Evolutionary conservation across 2,888 invertebrate genomes (phyloP).

Genomic region (Parasteatoda lunata): DNA sequence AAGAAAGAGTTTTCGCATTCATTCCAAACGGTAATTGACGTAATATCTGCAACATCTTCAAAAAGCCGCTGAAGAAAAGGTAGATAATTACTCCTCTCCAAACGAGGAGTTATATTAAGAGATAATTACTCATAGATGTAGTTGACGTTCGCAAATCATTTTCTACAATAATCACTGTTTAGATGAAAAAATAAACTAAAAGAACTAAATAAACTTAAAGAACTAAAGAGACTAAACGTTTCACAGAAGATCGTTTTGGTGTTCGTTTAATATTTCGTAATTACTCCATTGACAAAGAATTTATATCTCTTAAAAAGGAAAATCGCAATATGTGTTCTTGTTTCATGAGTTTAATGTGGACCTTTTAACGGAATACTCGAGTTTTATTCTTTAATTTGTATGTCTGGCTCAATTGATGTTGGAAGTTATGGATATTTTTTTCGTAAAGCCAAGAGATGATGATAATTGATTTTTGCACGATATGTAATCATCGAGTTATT

Average conservation of each 20-base stretch:
- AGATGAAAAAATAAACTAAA: background rate
- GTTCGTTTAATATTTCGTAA: background rate
- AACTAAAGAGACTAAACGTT: background rate
- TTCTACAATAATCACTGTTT: background rate
- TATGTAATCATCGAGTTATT: background rate
- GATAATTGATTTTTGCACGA: background rate
- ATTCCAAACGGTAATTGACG: no score
- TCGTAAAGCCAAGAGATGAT: background rate
- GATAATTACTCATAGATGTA: background rate
- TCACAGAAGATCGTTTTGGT: background rate
- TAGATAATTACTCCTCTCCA: no score
- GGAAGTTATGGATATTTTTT: background rate
- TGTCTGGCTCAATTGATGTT: background rate
- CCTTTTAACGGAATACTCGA: background rate
- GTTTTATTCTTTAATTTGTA: background rate
- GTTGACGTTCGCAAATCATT: background rate
- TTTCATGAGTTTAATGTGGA: background rate
- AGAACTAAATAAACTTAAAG: background rate
- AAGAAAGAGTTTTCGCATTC: no score
- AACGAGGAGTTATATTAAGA: background rate
- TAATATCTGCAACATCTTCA: no score
- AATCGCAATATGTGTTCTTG: background rate
- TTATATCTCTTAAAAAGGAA: background rate
- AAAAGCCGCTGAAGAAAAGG: no score
- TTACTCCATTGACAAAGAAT: background rate